A percentile compares a stretch with the other conserved stretches of the same genome.
These are phyloP conservation scores for Catalaphyllia jardinei DNA, from an alignment of 64 coral and sea anemone species.

Conservation along the genomic window DNA sequence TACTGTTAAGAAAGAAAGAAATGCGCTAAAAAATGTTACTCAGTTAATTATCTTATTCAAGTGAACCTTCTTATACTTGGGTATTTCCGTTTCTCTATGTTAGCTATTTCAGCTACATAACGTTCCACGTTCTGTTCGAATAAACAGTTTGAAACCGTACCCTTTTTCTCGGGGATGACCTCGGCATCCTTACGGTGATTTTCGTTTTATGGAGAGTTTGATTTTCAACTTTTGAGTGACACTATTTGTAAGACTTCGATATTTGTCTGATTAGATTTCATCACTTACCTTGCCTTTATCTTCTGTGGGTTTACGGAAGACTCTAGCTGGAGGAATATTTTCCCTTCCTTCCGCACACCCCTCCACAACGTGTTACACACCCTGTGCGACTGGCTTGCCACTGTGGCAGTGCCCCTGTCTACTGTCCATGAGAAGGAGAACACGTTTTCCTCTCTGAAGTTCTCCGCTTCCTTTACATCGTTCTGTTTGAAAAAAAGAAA, in stretches of 20 bases:
- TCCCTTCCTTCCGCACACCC: neutral
- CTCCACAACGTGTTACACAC: neutral
- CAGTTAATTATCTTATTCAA: too few species aligned
- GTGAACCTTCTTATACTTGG: too few species aligned
- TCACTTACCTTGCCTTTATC: neutral
- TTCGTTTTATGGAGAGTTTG: too few species aligned
- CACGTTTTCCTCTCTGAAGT: neutral
- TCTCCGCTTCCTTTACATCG: neutral
- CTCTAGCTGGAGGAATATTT: neutral
- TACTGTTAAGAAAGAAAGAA: too few species aligned
- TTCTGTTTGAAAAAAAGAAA: neutral
- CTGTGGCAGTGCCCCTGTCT: neutral
- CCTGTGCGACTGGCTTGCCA: neutral
- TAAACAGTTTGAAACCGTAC: neutral
- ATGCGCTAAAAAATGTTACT: too few species aligned
- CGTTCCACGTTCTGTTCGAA: neutral
- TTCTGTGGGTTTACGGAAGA: neutral
- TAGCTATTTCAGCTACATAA: neutral
- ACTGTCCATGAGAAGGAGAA: neutral
- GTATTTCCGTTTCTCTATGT: neutral
- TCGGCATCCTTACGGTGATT: too few species aligned
- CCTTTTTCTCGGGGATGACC: neutral
- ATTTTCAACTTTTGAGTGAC: too few species aligned
- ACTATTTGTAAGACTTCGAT: too few species aligned
- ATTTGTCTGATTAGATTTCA: too few species aligned